Conservation (phyloP, 2,113 vertebrate genomes). For the Corydoras sp. region DNA sequence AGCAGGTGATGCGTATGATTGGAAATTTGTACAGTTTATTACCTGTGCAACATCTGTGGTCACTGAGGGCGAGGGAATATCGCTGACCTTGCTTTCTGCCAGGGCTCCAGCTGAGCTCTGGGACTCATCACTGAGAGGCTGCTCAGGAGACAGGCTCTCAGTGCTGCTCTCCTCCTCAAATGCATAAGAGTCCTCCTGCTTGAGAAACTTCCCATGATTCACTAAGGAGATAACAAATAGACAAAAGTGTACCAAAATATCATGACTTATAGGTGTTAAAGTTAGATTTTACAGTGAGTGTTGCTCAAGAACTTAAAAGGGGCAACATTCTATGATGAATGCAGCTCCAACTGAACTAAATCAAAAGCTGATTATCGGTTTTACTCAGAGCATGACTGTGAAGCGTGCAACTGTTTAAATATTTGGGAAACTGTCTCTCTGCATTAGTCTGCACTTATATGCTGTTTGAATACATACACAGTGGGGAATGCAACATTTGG, state of each 20-base stretch:
- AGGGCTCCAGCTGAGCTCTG: slow-evolving; percentile 69
- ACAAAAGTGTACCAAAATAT: slow-evolving; percentile 10
- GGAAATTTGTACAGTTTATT: slow-evolving; percentile 17
- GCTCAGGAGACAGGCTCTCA: slow-evolving; percentile 85
- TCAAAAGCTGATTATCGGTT: slow-evolving; percentile 18
- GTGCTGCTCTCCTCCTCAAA: slow-evolving; percentile 97
- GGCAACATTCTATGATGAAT: not conserved
- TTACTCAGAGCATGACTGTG: slow-evolving; percentile 9
- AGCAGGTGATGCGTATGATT: not conserved
- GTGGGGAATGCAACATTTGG: not conserved
- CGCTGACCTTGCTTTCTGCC: slow-evolving; percentile 59
- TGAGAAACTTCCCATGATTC: slow-evolving; percentile 77
- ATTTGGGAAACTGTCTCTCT: slow-evolving; percentile 16
- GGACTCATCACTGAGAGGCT: slow-evolving; percentile 75
- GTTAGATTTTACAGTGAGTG: too few relatives aligned
- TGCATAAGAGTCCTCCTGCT: slow-evolving; percentile 80
- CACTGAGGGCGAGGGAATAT: slow-evolving; percentile 58
- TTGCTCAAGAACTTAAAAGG: not conserved
- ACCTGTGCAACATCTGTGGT: slow-evolving; percentile 67
- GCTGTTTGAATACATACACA: slow-evolving; percentile 9
- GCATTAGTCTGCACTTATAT: not conserved
- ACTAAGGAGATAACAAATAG: slow-evolving; percentile 57
- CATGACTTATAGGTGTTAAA: not conserved
- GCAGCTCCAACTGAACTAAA: slow-evolving; percentile 13
- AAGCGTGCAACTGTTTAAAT: slow-evolving; percentile 32